Evolutionary conservation across 2,888 invertebrate species (phyloP).

Genomic region (Diachrysia chrysitis): DNA sequence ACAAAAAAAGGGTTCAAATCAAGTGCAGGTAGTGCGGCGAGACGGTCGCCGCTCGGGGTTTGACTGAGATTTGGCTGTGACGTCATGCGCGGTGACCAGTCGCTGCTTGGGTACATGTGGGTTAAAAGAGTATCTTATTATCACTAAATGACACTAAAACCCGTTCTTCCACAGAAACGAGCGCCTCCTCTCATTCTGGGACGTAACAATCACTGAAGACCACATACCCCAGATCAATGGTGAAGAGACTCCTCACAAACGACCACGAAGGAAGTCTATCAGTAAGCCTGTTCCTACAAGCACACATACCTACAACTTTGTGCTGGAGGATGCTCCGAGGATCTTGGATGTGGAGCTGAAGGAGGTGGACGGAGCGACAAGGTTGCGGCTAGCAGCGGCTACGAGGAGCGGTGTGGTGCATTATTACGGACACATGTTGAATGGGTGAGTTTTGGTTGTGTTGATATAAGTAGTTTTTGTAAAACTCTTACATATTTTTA

Average conservation of each 20-base stretch:
- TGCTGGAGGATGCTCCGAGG: slow-evolving; percentile 92
- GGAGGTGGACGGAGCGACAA: slow-evolving; percentile 85
- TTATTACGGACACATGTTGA: slow-evolving; percentile 93
- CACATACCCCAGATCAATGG: slow-evolving; percentile 72
- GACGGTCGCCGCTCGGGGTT: too few species aligned
- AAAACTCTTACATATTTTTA: too few species aligned
- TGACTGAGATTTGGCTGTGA: too few species aligned
- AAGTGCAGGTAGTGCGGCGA: too few species aligned
- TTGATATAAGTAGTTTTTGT: too few species aligned
- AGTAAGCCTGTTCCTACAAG: slow-evolving; percentile 42
- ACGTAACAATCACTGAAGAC: slow-evolving; percentile 78
- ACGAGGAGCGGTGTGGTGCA: slow-evolving; percentile 94
- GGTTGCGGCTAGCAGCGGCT: slow-evolving; percentile 86
- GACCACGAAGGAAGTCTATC: slow-evolving; percentile 75
- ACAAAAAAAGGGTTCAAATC: too few species aligned
- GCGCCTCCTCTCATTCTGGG: slow-evolving; percentile 85
- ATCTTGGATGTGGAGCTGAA: slow-evolving; percentile 83
- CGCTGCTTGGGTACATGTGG: too few species aligned
- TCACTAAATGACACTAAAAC: neutral
- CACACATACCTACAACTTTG: slow-evolving; percentile 88
- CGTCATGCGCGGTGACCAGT: too few species aligned
- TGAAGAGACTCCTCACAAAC: slow-evolving; percentile 77
- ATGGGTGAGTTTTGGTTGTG: slow-evolving; percentile 91
- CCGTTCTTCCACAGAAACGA: slow-evolving; percentile 75
- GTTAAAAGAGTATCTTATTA: too few species aligned